Conservation (phyloP, 2,113 vertebrate species). For the Otolemur garnettii region DNA sequence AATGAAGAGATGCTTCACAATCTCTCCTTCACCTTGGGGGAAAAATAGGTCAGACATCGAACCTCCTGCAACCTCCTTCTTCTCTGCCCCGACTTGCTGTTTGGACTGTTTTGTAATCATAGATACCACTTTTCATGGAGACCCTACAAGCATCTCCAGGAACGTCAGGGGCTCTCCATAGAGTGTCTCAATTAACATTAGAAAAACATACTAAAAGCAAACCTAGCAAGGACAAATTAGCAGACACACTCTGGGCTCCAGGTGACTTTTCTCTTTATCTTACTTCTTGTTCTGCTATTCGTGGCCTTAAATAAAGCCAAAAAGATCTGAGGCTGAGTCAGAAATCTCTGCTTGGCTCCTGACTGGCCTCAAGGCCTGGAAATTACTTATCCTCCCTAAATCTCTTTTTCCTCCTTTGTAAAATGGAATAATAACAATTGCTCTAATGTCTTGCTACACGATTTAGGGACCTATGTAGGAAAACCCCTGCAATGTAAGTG, state of each 20-base stretch:
- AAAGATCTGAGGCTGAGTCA: background rate
- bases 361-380: background rate
- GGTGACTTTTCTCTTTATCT: constrained; percentile 1
- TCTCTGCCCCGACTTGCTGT: background rate
- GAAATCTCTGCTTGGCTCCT: background rate
- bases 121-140: background rate
- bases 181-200: background rate
- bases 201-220: background rate
- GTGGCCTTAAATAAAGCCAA: background rate
- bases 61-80: background rate
- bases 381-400: background rate
- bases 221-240: background rate
- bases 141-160: background rate
- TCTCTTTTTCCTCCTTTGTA: background rate
- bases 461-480: background rate
- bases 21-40: background rate
- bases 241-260: background rate
- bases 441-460: background rate
- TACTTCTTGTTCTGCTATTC: background rate
- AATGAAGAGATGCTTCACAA: background rate
- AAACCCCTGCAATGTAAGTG: background rate
- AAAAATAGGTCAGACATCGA: background rate
- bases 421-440: background rate
- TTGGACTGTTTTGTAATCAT: constrained; percentile 2
- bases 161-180: background rate